Evolutionary conservation across 1,140 invertebrate species (phyloP), one percentile per base, ranked within the genome.

Genomic region (Sycobia sp.): DNA sequence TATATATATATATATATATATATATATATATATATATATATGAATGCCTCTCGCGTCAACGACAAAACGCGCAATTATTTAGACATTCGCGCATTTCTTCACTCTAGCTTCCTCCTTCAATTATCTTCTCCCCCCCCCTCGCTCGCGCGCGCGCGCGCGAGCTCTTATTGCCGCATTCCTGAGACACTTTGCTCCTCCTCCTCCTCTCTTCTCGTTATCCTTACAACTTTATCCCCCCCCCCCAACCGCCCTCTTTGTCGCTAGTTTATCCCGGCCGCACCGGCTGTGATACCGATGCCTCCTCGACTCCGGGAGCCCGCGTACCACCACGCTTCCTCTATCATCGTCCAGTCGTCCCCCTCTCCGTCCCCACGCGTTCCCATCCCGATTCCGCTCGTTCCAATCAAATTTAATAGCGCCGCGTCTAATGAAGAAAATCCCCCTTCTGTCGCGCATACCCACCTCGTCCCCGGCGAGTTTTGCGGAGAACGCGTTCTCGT

Each of bases 61-160:
- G 29, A 32, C 29, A 32, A 11, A 11, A 11, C 29, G 5, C 29
- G 29, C 29, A 60, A 60, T 60, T 60, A 60, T 60, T 43, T 51
- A n/a, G 57, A 47, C 38, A 51, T 60, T 60, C 47, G 57, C 46
- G 11, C 16, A 32, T 38, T 43, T 57, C 47, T 20, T 29, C 47
- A 47, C 58, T n/a, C n/a, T n/a, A n/a, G n/a, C n/a, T 60, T 60
- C 36, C 58, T 60, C 25, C 43, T 60, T 60, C 58, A 47, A 51
- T 60, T 38, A 50, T 44, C 38, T 23, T 22, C 25, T 27, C 23
- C 25, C 16, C 56, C 41, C 9, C 29, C 43, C 29, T 11, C 29
- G 29, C 29, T 11, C 43, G 43, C 11, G 29, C 29, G 29, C 29
- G 5, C 29, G 29, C 29, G 5, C 43, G 43, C 11, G 29, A 20